Conservation (phyloP, 2,113 vertebrate genomes). For the Caretta caretta region DNA sequence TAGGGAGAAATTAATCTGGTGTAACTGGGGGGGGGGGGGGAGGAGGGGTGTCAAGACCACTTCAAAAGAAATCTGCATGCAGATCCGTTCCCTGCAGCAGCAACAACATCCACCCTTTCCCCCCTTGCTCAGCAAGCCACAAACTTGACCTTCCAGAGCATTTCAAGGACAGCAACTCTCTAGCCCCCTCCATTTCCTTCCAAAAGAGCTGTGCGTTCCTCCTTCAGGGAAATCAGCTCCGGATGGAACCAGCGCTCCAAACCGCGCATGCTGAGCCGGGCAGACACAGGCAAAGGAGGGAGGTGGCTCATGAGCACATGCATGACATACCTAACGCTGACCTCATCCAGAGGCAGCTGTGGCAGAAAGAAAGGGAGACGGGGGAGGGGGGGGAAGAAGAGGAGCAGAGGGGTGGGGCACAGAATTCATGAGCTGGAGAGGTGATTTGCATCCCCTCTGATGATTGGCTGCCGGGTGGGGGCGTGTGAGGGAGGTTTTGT, state of each 20-base stretch:
- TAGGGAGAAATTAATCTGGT: constrained; percentile 23
- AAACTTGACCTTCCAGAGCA: constrained; percentile 58
- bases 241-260: neutral
- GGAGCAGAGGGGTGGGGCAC: neutral
- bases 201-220: neutral
- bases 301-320: constrained; percentile 6
- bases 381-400: neutral
- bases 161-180: constrained; percentile 24
- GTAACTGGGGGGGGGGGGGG: neutral
- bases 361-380: neutral
- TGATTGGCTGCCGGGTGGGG: constrained; percentile 59
- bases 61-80: constrained; percentile 7
- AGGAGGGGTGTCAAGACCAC: neutral
- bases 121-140: neutral
- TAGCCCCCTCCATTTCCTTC: neutral
- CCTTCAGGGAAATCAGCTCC: neutral
- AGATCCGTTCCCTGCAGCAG: neutral
- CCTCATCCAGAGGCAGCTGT: constrained; percentile 4
- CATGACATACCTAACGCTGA: constrained; percentile 26
- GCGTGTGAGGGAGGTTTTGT: constrained; percentile 33
- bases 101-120: neutral
- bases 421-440: neutral
- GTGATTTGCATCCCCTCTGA: constrained; percentile 60
- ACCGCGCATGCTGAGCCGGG: neutral
- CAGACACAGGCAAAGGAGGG: neutral